A percentile compares a stretch with the other conserved stretches of the same genome.
Conservation (phyloP, 2,113 vertebrate species). For the Rhinoptilus africanus region DNA sequence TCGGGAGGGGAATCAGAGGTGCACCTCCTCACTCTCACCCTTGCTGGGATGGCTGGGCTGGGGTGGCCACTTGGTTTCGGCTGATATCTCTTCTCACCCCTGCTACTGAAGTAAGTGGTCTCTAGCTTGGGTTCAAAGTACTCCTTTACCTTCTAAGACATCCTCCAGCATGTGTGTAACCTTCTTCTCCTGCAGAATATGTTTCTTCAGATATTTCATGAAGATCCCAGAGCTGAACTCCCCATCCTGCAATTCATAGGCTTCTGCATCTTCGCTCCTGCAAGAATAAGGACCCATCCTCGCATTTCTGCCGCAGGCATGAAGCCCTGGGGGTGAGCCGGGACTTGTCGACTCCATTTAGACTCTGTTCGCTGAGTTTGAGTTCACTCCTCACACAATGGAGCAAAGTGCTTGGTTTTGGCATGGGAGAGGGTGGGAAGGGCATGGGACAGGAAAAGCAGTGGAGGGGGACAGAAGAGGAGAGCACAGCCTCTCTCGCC, state of each 20-base stretch:
- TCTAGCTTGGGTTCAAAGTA: not conserved
- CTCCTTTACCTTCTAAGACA: slow-evolving; percentile 81
- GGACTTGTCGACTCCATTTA: not conserved
- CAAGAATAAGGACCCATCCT: not conserved
- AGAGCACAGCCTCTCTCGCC: not conserved
- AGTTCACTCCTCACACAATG: not conserved
- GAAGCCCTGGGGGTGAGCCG: not conserved
- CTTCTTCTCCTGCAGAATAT: slow-evolving; percentile 81
- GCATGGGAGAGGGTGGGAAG: not conserved
- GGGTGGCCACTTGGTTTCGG: accelerated
- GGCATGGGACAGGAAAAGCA: not conserved
- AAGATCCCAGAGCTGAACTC: slow-evolving; percentile 87
- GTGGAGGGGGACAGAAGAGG: not conserved
- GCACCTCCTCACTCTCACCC: not conserved
- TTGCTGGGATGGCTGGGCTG: not conserved
- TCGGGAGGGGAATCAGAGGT: not conserved
- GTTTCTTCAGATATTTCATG: slow-evolving; percentile 87
- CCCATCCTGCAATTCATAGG: slow-evolving; percentile 86
- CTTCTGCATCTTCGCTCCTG: slow-evolving; percentile 87
- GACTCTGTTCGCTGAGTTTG: not conserved
- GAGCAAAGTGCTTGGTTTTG: not conserved
- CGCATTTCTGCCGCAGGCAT: not conserved
- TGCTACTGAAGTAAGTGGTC: not conserved
- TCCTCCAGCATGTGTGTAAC: slow-evolving; percentile 85
- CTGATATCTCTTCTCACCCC: not conserved